Evolutionary conservation across 2,113 vertebrate species (phyloP).

Genomic region (Elanus axillaris): DNA sequence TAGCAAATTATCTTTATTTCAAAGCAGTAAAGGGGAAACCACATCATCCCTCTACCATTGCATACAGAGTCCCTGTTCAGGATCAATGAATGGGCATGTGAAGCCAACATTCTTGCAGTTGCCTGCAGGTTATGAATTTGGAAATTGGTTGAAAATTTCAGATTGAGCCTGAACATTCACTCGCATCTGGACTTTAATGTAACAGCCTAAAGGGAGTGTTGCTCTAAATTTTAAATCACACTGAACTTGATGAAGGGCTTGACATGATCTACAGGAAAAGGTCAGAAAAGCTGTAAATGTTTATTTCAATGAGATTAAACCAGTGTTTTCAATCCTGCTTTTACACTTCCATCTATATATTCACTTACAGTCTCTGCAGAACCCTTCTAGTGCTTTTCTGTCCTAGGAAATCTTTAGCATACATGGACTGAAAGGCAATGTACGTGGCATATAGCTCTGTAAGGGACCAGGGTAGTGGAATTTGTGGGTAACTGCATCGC

Average conservation of each 20-base stretch:
- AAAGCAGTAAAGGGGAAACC: not conserved
- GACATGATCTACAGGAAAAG: constrained; percentile 67
- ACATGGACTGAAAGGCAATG: not conserved
- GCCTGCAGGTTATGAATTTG: constrained; percentile 43
- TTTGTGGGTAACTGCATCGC: not conserved
- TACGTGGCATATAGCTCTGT: not conserved
- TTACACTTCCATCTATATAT: not conserved
- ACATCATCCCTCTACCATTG: not conserved
- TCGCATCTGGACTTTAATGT: constrained; percentile 55
- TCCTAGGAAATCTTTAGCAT: not conserved
- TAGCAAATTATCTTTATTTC: not conserved
- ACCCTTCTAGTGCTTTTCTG: constrained; percentile 9
- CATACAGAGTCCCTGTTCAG: not conserved
- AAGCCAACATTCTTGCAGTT: constrained; percentile 70
- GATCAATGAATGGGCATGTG: not conserved
- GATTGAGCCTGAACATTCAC: constrained; percentile 8
- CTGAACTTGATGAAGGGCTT: constrained; percentile 65
- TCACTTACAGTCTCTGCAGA: not conserved
- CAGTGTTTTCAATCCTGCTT: constrained; percentile 21
- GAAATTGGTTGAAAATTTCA: constrained; percentile 52
- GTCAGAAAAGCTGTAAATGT: constrained; percentile 70
- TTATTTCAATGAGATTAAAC: constrained; percentile 52
- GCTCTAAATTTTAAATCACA: constrained; percentile 60
- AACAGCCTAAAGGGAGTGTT: constrained; percentile 63
- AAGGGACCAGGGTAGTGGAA: not conserved